Evolutionary conservation across 2,113 vertebrate genomes (phyloP), one percentile per base, ranked within the genome.

Genomic region (Nannobrachium achirus): DNA sequence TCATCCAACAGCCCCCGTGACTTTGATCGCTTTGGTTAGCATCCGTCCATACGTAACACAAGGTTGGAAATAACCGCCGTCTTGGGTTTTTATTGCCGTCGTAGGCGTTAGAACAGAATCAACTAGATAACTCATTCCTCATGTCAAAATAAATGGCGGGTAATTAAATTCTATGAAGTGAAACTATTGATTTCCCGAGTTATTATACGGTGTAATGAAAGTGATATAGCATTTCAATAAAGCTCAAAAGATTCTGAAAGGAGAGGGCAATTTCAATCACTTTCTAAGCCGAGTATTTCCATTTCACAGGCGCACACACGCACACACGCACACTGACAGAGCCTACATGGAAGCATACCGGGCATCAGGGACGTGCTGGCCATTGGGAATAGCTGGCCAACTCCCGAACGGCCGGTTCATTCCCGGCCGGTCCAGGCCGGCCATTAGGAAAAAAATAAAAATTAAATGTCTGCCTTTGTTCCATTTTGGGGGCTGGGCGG

Each of bases 21-120:
- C 71, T 73, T 73, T 19, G 45, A 73, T 82, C 72, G 42, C 25
- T 13, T 44, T 73, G 45, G 72, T 86, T 86, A 79, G 78, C 76
- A 78, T 85, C 40, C 44, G 68, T 68, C 55, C 19, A 10, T 56
- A 13, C 60, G 58, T 56, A 55, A 69, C 68, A 33, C 68, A 42
- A 65, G 71, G 82, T 82, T 73, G 75, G 71, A 81, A 86, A 84
- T 80, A 83, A 87, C 81, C 76, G 71, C 80, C 73, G 69, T 3
- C 41, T 50, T 67, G 84, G 87, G 87, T 87, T 83, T 25, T 89
- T 85, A 86, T 40, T 7, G 75, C 75, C 46, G 79, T 60, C 67
- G 77, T 73, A 33, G 20, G 25, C 60, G 66, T 72, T 66, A 67
- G 63, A 78, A 81, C 69, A 63, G 71, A 69, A 65, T 74, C 77